phyloP scores from a whole-genome alignment of 2,797 vertebrate genomes.

The Hippopotamyrus pictus region DNA sequence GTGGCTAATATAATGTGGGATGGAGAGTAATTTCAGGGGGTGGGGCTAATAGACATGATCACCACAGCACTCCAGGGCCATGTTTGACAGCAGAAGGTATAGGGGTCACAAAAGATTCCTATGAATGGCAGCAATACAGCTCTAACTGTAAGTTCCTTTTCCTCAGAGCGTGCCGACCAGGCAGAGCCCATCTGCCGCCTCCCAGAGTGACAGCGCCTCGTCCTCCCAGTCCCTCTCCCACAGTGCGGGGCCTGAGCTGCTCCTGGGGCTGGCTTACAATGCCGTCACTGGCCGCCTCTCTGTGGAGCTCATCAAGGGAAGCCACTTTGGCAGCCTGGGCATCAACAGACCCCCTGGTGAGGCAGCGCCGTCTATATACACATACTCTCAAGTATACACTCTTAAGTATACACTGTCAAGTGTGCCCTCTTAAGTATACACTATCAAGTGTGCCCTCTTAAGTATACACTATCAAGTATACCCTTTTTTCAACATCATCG shows the following conservation, averaged over 20 bases:
- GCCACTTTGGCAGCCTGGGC: conserved; percentile 90
- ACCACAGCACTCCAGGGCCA: not conserved
- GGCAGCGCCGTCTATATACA: conserved; percentile 28
- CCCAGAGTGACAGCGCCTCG: conserved; percentile 79
- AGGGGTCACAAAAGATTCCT: not conserved
- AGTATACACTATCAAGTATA: not conserved
- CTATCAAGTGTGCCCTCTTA: not conserved
- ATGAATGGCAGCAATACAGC: not conserved
- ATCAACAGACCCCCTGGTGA: conserved; percentile 85
- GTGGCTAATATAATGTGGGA: not conserved
- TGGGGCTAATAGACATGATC: not conserved
- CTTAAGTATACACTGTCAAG: too few species aligned
- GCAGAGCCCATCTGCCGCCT: conserved; percentile 74
- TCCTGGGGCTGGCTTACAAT: conserved; percentile 86
- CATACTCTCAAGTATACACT: not conserved
- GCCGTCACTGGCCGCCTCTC: conserved; percentile 90
- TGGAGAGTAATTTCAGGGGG: not conserved
- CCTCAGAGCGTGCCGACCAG: conserved; percentile 76
- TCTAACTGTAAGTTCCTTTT: conserved; percentile 35
- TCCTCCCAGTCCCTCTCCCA: conserved; percentile 86
- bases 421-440: not conserved
- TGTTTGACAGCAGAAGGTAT: not conserved
- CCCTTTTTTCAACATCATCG: not conserved
- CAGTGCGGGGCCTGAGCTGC: conserved; percentile 84
- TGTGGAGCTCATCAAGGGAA: conserved; percentile 95